These are phyloP conservation scores for Eustalomyia histrio DNA, from an alignment of 2,888 invertebrate species.

Conservation along the genomic window DNA sequence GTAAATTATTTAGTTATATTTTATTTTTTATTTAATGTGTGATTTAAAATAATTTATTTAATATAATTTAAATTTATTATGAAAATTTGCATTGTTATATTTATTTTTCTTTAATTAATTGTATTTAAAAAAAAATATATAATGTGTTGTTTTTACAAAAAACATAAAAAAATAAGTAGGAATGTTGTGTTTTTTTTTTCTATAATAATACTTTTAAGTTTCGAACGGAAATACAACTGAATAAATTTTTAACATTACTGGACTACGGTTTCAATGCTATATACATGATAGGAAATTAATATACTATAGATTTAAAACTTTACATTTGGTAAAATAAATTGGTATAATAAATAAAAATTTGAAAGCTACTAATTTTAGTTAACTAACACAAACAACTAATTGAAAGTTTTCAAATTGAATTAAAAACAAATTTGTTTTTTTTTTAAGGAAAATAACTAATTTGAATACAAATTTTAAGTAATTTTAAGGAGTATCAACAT, in stretches of 20 bases:
- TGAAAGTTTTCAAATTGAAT: not conserved
- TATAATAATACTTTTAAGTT: constrained; percentile 47
- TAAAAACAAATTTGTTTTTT: not conserved
- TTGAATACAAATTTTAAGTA: constrained; percentile 41
- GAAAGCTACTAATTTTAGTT: not conserved
- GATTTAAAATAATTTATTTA: constrained; percentile 37
- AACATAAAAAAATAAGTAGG: constrained; percentile 44
- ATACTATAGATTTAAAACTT: constrained; percentile 4
- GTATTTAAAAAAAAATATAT: constrained; percentile 32
- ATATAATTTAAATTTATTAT: constrained; percentile 49
- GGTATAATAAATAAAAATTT: not conserved
- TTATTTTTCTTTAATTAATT: constrained; percentile 21
- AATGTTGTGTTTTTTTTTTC: constrained; percentile 47
- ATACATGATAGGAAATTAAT: constrained; percentile 20
- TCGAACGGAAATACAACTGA: constrained; percentile 27
- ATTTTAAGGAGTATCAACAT: constrained; percentile 15
- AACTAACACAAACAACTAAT: constrained; percentile 19
- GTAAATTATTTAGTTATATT: constrained; percentile 21
- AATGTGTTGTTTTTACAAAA: constrained; percentile 5
- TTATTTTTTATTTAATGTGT: constrained; percentile 20
- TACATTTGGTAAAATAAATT: constrained; percentile 34
- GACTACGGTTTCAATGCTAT: constrained; percentile 28
- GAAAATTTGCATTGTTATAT: constrained; percentile 46
- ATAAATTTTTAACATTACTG: not conserved
- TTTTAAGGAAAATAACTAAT: constrained; percentile 7